Percentiles rank a stretch among this genome's conserved stretches.
These are phyloP conservation scores for Eolophus roseicapilla DNA, from an alignment of 2,113 vertebrate species.

Conservation along the genomic window DNA sequence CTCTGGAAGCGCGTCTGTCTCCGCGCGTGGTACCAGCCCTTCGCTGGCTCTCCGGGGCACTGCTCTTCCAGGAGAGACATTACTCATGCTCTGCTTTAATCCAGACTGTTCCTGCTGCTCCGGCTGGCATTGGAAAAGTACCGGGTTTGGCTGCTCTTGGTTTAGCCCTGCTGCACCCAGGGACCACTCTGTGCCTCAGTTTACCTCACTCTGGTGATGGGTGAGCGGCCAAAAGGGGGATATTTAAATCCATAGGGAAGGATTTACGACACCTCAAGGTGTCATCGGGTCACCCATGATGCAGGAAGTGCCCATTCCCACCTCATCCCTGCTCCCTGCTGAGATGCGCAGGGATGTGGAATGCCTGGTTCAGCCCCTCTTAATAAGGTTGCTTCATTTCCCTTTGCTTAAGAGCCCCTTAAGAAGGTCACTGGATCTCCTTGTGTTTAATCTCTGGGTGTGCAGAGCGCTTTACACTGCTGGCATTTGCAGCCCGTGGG, in stretches of 20 bases:
- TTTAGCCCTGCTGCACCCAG: background rate
- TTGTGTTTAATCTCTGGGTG: background rate
- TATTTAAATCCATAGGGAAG: background rate
- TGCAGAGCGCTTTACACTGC: background rate
- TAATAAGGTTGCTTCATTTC: background rate
- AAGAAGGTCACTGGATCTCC: background rate
- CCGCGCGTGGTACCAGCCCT: constrained; percentile 7
- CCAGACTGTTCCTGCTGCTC: constrained; percentile 31
- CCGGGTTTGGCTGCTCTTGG: background rate
- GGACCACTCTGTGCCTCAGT: background rate
- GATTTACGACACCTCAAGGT: background rate
- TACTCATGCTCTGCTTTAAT: constrained; percentile 57
- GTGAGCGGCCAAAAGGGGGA: background rate
- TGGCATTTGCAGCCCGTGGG: fast-evolving
- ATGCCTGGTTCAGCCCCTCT: background rate
- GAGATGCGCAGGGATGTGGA: background rate
- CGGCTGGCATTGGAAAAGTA: constrained; percentile 1
- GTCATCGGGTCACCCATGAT: fast-evolving
- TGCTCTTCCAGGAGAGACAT: constrained; percentile 34
- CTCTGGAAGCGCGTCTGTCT: constrained; percentile 74
- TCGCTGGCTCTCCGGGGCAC: constrained; percentile 16
- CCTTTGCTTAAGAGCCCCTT: background rate
- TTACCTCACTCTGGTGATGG: fast-evolving
- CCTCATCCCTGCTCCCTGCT: background rate
- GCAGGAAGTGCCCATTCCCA: background rate